phyloP scores from a whole-genome alignment of 2,113 vertebrate genomes.

The Riparia riparia region DNA sequence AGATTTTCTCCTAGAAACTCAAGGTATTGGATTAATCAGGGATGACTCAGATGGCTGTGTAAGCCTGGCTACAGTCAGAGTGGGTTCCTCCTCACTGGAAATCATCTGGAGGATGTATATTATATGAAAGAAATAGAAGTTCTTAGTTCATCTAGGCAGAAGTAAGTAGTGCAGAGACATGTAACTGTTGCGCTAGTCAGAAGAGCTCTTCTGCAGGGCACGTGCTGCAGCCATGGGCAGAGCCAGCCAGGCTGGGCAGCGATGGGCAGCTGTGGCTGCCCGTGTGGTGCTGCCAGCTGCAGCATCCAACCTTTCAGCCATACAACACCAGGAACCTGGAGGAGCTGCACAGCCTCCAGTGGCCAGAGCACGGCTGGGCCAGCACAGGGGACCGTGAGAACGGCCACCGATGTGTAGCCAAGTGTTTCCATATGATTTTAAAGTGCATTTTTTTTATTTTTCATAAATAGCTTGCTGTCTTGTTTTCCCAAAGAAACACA shows the following conservation, averaged over 20 bases:
- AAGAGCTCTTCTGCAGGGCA: not conserved
- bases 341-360: not conserved
- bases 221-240: not conserved
- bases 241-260: not conserved
- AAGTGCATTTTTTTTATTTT: not conserved
- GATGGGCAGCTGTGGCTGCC: not conserved
- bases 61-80: rapidly evolving
- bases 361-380: not conserved
- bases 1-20: not conserved
- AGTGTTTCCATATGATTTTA: not conserved
- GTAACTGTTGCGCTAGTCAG: not conserved
- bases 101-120: not conserved
- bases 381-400: not conserved
- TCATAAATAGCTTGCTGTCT: not conserved
- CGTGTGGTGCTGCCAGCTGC: not conserved
- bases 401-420: not conserved
- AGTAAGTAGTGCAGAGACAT: not conserved
- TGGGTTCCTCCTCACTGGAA: not conserved
- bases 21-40: not conserved
- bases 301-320: not conserved
- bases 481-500: not conserved
- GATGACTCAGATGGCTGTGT: not conserved
- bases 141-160: not conserved
- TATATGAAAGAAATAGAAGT: not conserved
- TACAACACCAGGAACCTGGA: not conserved